These are phyloP conservation scores for Drosophila melanocephala DNA, from an alignment of 2,888 invertebrate species.

Conservation along the genomic window DNA sequence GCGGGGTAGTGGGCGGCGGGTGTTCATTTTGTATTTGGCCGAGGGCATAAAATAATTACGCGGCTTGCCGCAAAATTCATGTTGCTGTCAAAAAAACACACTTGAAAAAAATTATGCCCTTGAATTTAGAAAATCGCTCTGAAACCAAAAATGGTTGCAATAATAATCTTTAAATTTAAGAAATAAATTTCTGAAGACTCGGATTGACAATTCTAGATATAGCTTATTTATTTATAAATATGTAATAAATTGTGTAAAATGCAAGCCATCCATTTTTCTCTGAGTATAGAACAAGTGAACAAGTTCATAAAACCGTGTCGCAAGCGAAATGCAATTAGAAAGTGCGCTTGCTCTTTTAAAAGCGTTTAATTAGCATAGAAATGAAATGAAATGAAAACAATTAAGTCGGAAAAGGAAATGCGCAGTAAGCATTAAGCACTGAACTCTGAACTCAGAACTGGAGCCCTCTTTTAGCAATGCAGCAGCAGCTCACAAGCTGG, in stretches of 20 bases:
- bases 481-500: conserved; percentile 30
- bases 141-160: neutral
- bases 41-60: conserved; percentile 81
- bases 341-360: conserved; percentile 40
- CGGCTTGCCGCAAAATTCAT: conserved; percentile 77
- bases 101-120: conserved; percentile 1
- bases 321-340: conserved; percentile 58
- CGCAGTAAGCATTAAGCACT: conserved; percentile 32
- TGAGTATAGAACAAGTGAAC: conserved; percentile 14
- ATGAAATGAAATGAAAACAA: conserved; percentile 69
- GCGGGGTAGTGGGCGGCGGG: conserved; percentile 8
- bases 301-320: conserved; percentile 39
- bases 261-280: neutral
- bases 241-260: neutral
- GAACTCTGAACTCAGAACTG: conserved; percentile 32
- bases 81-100: conserved; percentile 58
- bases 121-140: neutral
- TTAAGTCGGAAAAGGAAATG: conserved; percentile 63
- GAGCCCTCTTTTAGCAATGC: conserved; percentile 13
- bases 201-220: neutral
- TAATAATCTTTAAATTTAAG: neutral
- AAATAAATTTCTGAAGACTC: neutral
- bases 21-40: conserved; percentile 60
- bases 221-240: neutral
- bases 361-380: conserved; percentile 59